A percentile compares a stretch with the other conserved stretches of the same genome.
phyloP scores from a whole-genome alignment of 2,888 invertebrate genomes.

The Pantelozetes paolii region DNA sequence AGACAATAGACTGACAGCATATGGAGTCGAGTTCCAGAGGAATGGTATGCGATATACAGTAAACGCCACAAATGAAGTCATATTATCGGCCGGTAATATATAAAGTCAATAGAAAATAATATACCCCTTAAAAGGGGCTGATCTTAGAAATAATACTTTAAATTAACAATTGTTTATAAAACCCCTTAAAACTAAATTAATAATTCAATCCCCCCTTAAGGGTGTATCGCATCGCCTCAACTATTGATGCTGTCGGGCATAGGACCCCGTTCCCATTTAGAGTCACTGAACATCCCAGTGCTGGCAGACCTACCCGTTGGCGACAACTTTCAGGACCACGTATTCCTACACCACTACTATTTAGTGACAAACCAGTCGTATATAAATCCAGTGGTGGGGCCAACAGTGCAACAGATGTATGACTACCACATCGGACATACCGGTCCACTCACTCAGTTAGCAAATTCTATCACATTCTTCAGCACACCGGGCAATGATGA shows the following conservation, averaged over 20 bases:
- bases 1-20: neutral
- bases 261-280: constrained; percentile 32
- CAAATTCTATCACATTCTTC: constrained; percentile 39
- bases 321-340: constrained; percentile 38
- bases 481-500: constrained; percentile 24
- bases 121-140: no score
- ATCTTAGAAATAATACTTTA: no score
- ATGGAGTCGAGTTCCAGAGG: constrained; percentile 29
- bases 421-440: constrained; percentile 23
- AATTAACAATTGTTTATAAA: no score
- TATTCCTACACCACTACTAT: constrained; percentile 37
- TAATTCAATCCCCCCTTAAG: no score
- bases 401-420: constrained; percentile 36
- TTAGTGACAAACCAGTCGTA: neutral
- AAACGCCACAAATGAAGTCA: constrained; percentile 30
- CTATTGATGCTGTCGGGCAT: constrained; percentile 37
- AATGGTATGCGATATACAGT: constrained; percentile 31
- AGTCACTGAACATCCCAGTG: constrained; percentile 30
- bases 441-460: constrained; percentile 27
- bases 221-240: constrained; percentile 39
- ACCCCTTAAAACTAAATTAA: no score
- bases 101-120: no score
- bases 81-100: constrained; percentile 36
- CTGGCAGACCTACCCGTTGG: constrained; percentile 36
- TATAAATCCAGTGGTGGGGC: constrained; percentile 21